Percentiles rank a stretch among this genome's conserved stretches.
These are phyloP conservation scores for Drosophila kambysellisi DNA, from an alignment of 2,888 invertebrate genomes.

Conservation along the genomic window DNA sequence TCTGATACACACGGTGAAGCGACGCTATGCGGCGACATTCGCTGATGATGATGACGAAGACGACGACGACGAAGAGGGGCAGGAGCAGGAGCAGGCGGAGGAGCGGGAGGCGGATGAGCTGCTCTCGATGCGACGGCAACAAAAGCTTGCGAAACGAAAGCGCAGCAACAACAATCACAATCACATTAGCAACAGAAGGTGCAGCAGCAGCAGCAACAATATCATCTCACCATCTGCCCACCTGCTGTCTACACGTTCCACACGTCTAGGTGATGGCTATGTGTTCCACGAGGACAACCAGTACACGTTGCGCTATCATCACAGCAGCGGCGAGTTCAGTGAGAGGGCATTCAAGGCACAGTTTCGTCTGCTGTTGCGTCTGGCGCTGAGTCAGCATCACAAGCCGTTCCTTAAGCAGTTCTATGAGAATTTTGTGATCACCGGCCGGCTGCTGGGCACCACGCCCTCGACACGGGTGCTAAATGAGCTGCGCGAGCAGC, in stretches of 20 bases:
- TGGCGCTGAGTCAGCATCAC: conserved; percentile 82
- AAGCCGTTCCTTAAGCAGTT: conserved; percentile 84
- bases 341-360: conserved; percentile 84
- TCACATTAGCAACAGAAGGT: conserved; percentile 6
- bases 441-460: conserved; percentile 80
- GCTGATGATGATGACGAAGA: conserved; percentile 52
- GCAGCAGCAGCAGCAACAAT: conserved; percentile 32
- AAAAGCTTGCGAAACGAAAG: conserved; percentile 58
- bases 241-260: conserved; percentile 17
- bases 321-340: conserved; percentile 83
- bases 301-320: conserved; percentile 82
- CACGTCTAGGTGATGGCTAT: conserved; percentile 77
- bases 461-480: conserved; percentile 80
- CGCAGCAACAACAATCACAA: conserved; percentile 54
- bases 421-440: conserved; percentile 82
- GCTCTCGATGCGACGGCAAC: conserved; percentile 34
- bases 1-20: conserved; percentile 76
- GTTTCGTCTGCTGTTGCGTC: conserved; percentile 82
- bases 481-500: conserved; percentile 72
- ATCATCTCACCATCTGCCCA: conserved; percentile 17
- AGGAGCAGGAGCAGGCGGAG: background rate
- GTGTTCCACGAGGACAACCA: conserved; percentile 82
- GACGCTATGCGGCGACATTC: conserved; percentile 70
- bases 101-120: conserved; percentile 39
- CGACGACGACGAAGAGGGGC: conserved; percentile 47